These are phyloP conservation scores for Numenius phaeopus DNA, from an alignment of 2,797 vertebrate species.

Conservation along the genomic window DNA sequence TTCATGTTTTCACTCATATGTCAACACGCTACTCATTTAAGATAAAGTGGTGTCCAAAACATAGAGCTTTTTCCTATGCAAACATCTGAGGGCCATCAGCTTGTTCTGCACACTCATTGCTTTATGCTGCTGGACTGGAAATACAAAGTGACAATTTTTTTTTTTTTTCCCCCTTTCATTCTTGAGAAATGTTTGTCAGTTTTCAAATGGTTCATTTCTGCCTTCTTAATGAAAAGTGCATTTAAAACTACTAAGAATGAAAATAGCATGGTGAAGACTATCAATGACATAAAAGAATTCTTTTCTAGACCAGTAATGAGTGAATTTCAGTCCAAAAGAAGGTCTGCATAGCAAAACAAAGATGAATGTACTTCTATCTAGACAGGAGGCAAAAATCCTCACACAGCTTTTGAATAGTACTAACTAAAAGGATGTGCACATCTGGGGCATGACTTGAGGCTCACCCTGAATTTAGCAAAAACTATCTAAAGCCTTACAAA, in stretches of 20 bases:
- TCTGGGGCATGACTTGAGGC: background rate
- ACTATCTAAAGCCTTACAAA: slow-evolving; percentile 8
- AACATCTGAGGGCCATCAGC: background rate
- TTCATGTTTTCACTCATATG: background rate
- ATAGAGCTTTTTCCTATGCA: background rate
- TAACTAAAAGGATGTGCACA: background rate
- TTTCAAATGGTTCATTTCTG: background rate
- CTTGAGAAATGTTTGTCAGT: background rate
- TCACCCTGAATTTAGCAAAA: slow-evolving; percentile 10
- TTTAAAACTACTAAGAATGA: background rate
- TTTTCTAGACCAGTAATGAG: background rate
- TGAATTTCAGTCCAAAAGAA: background rate
- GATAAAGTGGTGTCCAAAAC: background rate
- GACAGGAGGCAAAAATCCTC: background rate
- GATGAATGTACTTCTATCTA: background rate
- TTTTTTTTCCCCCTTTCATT: background rate
- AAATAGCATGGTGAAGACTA: background rate
- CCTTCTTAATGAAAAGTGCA: background rate
- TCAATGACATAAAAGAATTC: background rate
- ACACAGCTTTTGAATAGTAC: background rate
- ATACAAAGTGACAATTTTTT: background rate
- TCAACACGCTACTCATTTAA: background rate
- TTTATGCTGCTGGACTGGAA: background rate
- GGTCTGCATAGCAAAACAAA: background rate
- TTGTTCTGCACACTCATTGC: background rate